Evolutionary conservation across 2,888 invertebrate species (phyloP).

Genomic region (Ophion obscuratus): DNA sequence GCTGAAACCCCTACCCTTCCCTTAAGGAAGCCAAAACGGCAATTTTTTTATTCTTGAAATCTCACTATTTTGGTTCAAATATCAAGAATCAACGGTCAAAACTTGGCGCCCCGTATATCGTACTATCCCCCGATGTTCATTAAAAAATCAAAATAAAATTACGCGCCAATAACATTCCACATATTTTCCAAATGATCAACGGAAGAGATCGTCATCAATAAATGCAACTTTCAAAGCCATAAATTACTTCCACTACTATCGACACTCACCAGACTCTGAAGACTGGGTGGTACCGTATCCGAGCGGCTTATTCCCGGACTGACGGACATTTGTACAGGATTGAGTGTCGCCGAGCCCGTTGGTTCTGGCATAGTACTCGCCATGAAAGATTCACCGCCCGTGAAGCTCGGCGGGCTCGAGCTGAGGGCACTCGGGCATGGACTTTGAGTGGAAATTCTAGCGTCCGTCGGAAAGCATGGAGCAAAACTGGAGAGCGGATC

Average conservation of each 20-base stretch:
- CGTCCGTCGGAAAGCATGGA: slow-evolving; percentile 58
- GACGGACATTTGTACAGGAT: slow-evolving; percentile 79
- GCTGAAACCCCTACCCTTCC: no score
- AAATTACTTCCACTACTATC: neutral
- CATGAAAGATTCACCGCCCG: slow-evolving; percentile 63
- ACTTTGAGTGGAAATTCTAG: slow-evolving; percentile 15
- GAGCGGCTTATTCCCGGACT: slow-evolving; percentile 72
- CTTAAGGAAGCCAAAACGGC: no score
- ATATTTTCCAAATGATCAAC: neutral
- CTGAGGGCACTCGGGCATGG: slow-evolving; percentile 37
- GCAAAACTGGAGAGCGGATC: slow-evolving; percentile 25
- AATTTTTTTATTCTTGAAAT: no score
- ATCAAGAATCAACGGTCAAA: no score
- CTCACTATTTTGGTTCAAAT: no score
- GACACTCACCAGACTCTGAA: slow-evolving; percentile 79
- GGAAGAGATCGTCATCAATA: neutral
- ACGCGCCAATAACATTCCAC: no score
- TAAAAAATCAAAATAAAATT: no score
- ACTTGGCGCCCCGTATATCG: no score
- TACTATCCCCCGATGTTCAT: no score
- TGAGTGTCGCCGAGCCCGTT: slow-evolving; percentile 80
- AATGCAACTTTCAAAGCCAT: neutral
- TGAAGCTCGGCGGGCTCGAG: slow-evolving; percentile 59
- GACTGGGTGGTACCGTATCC: slow-evolving; percentile 76
- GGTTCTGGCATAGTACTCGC: slow-evolving; percentile 76